These are phyloP conservation scores for Emberiza fucata DNA, from an alignment of 2,113 vertebrate genomes.

Conservation along the genomic window DNA sequence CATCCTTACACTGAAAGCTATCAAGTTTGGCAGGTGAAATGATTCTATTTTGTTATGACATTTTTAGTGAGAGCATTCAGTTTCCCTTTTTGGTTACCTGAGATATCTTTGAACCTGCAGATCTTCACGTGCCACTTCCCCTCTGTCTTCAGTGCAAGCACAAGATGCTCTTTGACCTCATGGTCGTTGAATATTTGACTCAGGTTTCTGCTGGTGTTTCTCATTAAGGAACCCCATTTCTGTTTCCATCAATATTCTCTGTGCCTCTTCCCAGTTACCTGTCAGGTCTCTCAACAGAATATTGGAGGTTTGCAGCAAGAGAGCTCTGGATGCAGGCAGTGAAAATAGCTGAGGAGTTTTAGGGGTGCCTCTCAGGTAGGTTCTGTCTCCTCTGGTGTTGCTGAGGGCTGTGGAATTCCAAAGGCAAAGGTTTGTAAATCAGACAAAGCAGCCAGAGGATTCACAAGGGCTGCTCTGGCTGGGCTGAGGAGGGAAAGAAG, in stretches of 20 bases:
- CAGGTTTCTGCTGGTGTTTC: background rate
- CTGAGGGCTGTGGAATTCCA: background rate
- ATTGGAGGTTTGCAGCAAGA: background rate
- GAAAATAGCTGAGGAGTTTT: background rate
- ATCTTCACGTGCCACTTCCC: background rate
- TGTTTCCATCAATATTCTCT: background rate
- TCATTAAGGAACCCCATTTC: background rate
- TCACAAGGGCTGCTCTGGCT: background rate
- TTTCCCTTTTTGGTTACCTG: background rate
- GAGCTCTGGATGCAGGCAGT: background rate
- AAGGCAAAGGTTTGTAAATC: background rate
- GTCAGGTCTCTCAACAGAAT: background rate
- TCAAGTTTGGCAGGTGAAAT: background rate
- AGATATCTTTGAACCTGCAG: background rate
- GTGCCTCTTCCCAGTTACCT: background rate
- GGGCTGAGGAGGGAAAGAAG: background rate
- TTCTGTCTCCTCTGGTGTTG: background rate
- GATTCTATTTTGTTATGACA: background rate
- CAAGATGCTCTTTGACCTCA: background rate
- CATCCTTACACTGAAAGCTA: background rate
- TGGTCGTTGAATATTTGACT: background rate
- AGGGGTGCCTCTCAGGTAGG: background rate
- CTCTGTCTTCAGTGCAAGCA: background rate
- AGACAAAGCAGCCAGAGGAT: background rate
- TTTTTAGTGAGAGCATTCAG: background rate